Percentiles rank a stretch among this genome's conserved stretches.
Conservation (phyloP, 2,888 invertebrate genomes). For the Pammene aurita region DNA sequence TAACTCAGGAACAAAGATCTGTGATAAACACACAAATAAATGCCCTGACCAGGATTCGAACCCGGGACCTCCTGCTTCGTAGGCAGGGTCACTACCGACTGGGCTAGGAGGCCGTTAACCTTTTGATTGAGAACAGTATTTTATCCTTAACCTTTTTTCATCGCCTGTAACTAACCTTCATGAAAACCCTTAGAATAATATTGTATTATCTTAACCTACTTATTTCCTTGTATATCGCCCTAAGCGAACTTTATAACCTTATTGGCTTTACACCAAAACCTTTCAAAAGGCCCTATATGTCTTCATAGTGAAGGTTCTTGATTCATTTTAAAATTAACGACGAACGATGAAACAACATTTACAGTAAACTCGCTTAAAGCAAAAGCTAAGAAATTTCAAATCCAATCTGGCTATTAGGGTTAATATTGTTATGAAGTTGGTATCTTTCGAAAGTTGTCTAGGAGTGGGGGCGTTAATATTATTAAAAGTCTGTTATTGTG, state of each 20-base stretch:
- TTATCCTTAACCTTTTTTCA: background rate
- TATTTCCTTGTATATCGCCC: slow-evolving; percentile 15
- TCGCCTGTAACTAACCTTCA: background rate
- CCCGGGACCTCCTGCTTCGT: too few species aligned
- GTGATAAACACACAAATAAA: too few species aligned
- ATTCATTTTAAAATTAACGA: background rate
- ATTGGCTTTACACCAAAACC: too few species aligned
- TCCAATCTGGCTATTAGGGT: slow-evolving; percentile 13
- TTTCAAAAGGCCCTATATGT: background rate
- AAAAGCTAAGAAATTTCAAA: slow-evolving; percentile 29
- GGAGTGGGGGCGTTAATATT: too few species aligned
- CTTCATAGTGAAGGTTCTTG: background rate
- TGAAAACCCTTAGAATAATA: slow-evolving; percentile 3
- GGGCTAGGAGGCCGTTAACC: too few species aligned
- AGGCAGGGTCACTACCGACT: too few species aligned
- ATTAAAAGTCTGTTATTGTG: too few species aligned
- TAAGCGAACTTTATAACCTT: background rate
- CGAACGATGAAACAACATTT: slow-evolving; percentile 33
- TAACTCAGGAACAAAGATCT: too few species aligned
- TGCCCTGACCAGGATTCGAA: too few species aligned
- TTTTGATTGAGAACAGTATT: too few species aligned
- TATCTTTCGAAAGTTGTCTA: slow-evolving; percentile 23
- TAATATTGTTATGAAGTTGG: slow-evolving; percentile 22
- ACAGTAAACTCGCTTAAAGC: slow-evolving; percentile 25
- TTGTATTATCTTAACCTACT: slow-evolving; percentile 16